phyloP scores from a whole-genome alignment of 2,888 invertebrate genomes.

The Diplazon laetatorius region DNA sequence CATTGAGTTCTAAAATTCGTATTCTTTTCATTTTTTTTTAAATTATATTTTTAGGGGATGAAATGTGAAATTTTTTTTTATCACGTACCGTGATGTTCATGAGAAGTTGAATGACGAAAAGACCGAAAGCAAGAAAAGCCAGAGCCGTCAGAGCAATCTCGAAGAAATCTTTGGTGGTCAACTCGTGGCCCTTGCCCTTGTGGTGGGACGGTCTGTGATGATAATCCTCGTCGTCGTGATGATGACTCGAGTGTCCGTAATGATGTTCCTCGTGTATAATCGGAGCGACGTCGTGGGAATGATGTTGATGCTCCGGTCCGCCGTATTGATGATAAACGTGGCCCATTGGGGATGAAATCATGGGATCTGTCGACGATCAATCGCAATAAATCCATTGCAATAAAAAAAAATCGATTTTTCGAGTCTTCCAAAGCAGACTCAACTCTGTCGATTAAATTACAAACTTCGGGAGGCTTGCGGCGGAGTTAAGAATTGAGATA shows the following conservation, averaged over 20 bases:
- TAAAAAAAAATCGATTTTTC: no score
- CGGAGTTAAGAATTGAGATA: no score
- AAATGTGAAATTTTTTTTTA: background rate
- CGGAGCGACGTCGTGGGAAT: conserved; percentile 67
- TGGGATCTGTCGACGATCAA: conserved; percentile 36
- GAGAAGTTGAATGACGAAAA: conserved; percentile 90
- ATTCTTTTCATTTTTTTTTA: no score
- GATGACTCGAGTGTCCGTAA: conserved; percentile 66
- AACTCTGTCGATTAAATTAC: no score
- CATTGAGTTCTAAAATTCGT: background rate
- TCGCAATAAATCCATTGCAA: no score
- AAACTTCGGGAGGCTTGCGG: no score
- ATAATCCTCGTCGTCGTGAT: conserved; percentile 73
- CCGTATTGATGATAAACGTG: conserved; percentile 72
- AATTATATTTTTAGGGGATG: background rate
- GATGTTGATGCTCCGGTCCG: conserved; percentile 59
- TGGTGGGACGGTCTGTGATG: conserved; percentile 76
- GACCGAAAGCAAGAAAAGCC: conserved; percentile 91
- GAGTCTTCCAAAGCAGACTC: no score
- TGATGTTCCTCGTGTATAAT: conserved; percentile 78
- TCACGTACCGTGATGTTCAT: conserved; percentile 88
- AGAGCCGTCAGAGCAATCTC: conserved; percentile 92
- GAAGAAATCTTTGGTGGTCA: conserved; percentile 89
- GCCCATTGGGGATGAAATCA: conserved; percentile 73
- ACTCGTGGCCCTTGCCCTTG: conserved; percentile 84